Percentiles rank a stretch among this genome's conserved stretches.
Conservation (phyloP, 2,888 invertebrate species). For the Lasioglossum calceatum region DNA sequence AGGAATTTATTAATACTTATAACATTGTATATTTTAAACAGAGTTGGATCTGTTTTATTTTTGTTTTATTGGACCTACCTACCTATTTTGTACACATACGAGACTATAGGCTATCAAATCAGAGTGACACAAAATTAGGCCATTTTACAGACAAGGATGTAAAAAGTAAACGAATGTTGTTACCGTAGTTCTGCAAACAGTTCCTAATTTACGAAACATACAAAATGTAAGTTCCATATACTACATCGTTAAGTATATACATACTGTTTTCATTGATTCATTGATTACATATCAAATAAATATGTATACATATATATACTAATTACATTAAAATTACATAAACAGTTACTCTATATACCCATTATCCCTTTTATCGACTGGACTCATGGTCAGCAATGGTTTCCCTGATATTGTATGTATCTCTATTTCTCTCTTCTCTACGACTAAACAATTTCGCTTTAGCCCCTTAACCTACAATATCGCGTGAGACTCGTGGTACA, state of each 20-base stretch:
- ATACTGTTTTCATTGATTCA: neutral
- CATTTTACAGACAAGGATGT: neutral
- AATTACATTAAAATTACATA: constrained; percentile 16
- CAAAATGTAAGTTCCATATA: constrained; percentile 14
- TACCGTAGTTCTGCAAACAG: constrained; percentile 12
- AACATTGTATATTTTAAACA: too few relatives aligned
- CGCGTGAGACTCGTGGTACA: too few relatives aligned
- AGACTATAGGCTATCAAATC: neutral
- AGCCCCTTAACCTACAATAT: neutral
- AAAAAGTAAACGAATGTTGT: neutral
- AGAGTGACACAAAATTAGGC: neutral
- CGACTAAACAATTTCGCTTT: constrained; percentile 59
- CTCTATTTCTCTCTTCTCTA: constrained; percentile 49
- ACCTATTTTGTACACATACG: neutral
- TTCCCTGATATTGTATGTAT: constrained; percentile 48
- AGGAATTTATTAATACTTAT: neutral
- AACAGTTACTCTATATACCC: constrained; percentile 12
- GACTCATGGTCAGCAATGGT: constrained; percentile 15
- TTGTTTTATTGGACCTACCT: too few relatives aligned
- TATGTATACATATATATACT: neutral
- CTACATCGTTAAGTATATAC: neutral
- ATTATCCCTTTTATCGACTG: constrained; percentile 14
- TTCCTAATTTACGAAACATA: constrained; percentile 13
- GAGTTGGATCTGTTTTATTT: too few relatives aligned
- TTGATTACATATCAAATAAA: constrained; percentile 22